Percentiles rank a stretch among this genome's conserved stretches.
Evolutionary conservation across 2,888 invertebrate genomes (phyloP).

Genomic region (Caenorhabditis uteleia): DNA sequence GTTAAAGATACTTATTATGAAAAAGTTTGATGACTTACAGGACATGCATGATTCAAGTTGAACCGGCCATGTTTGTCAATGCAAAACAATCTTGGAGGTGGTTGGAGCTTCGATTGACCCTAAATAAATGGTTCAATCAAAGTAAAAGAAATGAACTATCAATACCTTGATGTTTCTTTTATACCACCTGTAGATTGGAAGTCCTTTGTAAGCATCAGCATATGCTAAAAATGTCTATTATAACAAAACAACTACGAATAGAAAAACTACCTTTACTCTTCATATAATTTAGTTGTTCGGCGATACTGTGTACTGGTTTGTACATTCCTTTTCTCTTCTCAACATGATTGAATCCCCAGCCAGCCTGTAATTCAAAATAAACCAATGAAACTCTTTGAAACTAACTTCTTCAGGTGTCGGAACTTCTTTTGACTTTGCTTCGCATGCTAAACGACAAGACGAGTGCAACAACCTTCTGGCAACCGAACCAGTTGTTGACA

Average conservation of each 20-base stretch:
- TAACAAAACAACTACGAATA: background rate
- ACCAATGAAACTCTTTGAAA: background rate
- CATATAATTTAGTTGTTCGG: constrained; percentile 67
- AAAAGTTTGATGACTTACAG: constrained; percentile 34
- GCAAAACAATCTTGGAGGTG: constrained; percentile 66
- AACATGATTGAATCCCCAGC: constrained; percentile 64
- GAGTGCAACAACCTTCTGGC: constrained; percentile 32
- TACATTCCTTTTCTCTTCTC: constrained; percentile 65
- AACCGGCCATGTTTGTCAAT: constrained; percentile 65
- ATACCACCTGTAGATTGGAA: constrained; percentile 64
- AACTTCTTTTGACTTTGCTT: constrained; percentile 42
- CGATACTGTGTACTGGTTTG: constrained; percentile 63
- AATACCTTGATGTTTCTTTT: constrained; percentile 59
- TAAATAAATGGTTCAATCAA: constrained; percentile 8
- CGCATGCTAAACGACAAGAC: constrained; percentile 32
- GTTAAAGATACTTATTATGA: background rate
- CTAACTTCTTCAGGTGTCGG: constrained; percentile 45
- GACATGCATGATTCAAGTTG: constrained; percentile 67
- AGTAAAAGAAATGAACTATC: background rate
- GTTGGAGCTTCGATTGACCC: constrained; percentile 62
- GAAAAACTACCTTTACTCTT: constrained; percentile 57
- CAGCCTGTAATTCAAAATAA: constrained; percentile 36
- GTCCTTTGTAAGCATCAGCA: constrained; percentile 63
- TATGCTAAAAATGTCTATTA: constrained; percentile 51
- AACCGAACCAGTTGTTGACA: constrained; percentile 12